Evolutionary conservation across 2,113 vertebrate genomes (phyloP), one percentile per base, ranked within the genome.

Genomic region (Xenopus borealis): DNA sequence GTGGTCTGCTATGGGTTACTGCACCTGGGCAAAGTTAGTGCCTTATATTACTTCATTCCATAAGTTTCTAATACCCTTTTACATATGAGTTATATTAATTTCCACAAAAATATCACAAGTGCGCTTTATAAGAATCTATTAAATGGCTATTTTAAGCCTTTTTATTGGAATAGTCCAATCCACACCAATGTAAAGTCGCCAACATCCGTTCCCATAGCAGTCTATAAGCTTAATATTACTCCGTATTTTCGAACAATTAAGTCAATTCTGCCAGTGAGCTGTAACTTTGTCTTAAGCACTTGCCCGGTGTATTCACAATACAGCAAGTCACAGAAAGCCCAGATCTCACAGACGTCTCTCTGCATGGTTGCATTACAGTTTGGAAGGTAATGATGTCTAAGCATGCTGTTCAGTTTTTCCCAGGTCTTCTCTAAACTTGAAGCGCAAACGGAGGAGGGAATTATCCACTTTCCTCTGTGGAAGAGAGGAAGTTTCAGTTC

Each of bases 281-380:
- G 80, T 73, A 98, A 87, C 82, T 90, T 90, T 19, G 86, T 78
- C 81, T 92, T 96, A 78, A 98, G 88, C 78, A 90, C 78, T 46
- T 80, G 84, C 12, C 94, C 95, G 45, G 96, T 86, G 79, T 93
- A 86, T 90, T 99, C 96, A 47, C 91, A 92, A 80, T 88, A 88
- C 7, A 88, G 77, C 30, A 98, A 74, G 80, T 99, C 97, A 82
- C 96, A 98, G 89, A 96, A 99, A 50, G 96, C 87, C 94, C 95
- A 98, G 86, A 99, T 94, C 82, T 99, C 88, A 7, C 75, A 81
- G 62, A 85, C 73, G 72, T 89, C 89, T 81, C 94, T 89, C 80
- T 92, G 95, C 79, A 98, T 90, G 81, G 93, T 96, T 77, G 94
- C 94, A 78, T 98, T 97, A 78, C 95, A 96, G 45, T 93, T 91